These are phyloP conservation scores for Aegypius monachus DNA, from an alignment of 2,113 vertebrate species.

Conservation along the genomic window DNA sequence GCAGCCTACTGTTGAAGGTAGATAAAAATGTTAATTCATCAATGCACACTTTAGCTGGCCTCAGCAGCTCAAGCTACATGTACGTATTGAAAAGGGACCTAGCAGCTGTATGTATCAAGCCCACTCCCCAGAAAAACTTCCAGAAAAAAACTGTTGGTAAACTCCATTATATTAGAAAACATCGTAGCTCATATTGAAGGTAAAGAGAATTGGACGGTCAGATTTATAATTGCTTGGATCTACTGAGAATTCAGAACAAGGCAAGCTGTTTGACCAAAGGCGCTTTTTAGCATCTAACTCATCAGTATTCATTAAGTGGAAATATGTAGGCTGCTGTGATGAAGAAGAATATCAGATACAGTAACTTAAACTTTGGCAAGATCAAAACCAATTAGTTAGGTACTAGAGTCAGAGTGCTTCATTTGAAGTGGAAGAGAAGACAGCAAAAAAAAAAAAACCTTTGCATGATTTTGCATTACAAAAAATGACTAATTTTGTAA, in stretches of 20 bases:
- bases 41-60: neutral
- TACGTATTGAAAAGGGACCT: neutral
- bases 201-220: neutral
- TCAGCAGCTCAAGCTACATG: neutral
- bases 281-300: neutral
- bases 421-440: neutral
- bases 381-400: conserved; percentile 5
- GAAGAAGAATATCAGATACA: neutral
- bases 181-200: neutral
- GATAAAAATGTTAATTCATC: neutral
- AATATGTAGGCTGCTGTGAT: neutral
- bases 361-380: neutral
- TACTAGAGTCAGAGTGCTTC: neutral
- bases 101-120: neutral
- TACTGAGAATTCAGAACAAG: conserved; percentile 1
- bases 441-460: neutral
- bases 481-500: neutral
- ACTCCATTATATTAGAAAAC: neutral
- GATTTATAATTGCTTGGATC: conserved; percentile 2
- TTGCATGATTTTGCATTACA: neutral
- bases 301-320: conserved; percentile 19
- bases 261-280: neutral
- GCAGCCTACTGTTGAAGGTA: neutral
- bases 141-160: neutral
- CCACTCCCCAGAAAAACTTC: neutral